Base-by-base conservation (phyloP, 1,140 invertebrate genomes). In the Coelopa frigida region DNA sequence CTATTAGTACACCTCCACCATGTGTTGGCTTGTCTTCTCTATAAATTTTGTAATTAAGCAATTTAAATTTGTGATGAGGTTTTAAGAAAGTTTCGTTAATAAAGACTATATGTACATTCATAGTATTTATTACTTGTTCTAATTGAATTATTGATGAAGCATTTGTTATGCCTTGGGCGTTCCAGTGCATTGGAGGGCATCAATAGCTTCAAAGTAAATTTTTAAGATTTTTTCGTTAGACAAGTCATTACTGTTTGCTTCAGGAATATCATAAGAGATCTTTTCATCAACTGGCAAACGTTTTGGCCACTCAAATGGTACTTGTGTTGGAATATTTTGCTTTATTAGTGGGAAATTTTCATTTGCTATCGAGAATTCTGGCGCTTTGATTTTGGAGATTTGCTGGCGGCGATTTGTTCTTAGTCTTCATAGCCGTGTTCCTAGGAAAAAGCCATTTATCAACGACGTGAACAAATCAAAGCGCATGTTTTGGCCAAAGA, bases 111-210 rank as follows among this genome's bases (percentile, higher is more conserved):
- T 40, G 22, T 22, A 40, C 20, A 23, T 40, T 22, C 4, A n/a
- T 8, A 4, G 23, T 23, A 6, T 3, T 5, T 5, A 40, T 11
- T 14, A 40, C 23, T 14, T 10, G 12, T 14, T 40, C 38, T 23
- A 40, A 20, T 12, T 40, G 14, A 6, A 15, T n/a, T 22, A 40
- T 11, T 14, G 21, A 11, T 11, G 38, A 22, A 3, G 4, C 11
- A 10, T 22, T 40, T 23, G 38, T 40, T 40, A 40, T 40, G 21
- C 38, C 38, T 40, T 40, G 38, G 21, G 38, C 38, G 17, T 40
- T 40, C 38, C 38, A 40, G 1, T 40, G 38, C 38, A 40, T 39
- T 39, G 3, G 37, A 39, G 37, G 26, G 37, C 37, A 39, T 39
- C 37, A 6, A 39, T 6, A 7, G 20, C 20, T 39, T 39, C 37